A percentile compares a stretch with the other conserved stretches of the same genome.
phyloP scores from a whole-genome alignment of 2,797 vertebrate species.

The Paguma larvata region DNA sequence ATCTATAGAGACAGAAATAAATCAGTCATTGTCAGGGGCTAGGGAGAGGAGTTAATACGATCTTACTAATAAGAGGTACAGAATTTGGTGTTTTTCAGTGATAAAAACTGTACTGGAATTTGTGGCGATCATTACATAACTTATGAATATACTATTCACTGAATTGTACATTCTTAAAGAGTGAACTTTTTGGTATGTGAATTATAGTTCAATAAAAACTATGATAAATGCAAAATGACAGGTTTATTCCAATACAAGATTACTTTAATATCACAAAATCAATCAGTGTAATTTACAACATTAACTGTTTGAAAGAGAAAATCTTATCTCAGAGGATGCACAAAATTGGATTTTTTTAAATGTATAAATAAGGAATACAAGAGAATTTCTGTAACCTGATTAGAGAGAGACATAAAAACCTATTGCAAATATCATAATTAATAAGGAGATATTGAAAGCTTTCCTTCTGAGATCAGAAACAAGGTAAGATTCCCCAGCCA shows the following conservation, averaged over 20 bases:
- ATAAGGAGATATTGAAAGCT: not conserved
- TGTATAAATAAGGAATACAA: not conserved
- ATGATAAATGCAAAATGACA: not conserved
- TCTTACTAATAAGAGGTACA: not conserved
- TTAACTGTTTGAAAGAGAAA: conserved; percentile 39
- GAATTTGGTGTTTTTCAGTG: not conserved
- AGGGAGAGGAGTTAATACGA: not conserved
- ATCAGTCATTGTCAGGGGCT: not conserved
- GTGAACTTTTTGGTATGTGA: not conserved
- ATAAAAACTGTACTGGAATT: not conserved
- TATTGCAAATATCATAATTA: not conserved
- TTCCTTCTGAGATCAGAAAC: not conserved
- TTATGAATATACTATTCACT: not conserved
- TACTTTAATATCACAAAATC: not conserved
- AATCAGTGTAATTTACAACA: not conserved
- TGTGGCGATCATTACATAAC: not conserved
- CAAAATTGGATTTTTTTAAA: not conserved
- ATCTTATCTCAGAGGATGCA: not conserved
- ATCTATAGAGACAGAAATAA: not conserved
- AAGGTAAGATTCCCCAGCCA: not conserved
- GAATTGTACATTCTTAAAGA: not conserved
- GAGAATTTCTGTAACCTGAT: not conserved
- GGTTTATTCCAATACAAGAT: not conserved
- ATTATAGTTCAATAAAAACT: conserved; percentile 12
- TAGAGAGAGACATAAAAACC: not conserved